Conservation (phyloP, 2,888 invertebrate genomes). For the Notodonta dromedarius region DNA sequence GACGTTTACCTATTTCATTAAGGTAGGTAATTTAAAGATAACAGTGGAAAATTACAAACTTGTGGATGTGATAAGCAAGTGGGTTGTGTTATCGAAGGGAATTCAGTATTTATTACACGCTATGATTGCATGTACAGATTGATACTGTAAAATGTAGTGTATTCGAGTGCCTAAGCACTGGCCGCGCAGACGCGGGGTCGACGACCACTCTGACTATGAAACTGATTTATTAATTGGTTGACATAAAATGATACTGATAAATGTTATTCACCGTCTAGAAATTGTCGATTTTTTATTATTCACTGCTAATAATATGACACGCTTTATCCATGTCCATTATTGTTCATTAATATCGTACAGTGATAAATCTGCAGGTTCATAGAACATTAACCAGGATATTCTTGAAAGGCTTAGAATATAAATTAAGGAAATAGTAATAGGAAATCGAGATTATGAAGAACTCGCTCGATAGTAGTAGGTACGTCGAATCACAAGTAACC, state of each 20-base stretch:
- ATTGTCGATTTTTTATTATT: neutral
- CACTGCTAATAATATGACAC: neutral
- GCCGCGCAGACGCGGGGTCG: constrained; percentile 4
- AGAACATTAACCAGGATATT: no score
- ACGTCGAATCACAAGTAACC: no score
- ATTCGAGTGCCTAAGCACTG: neutral
- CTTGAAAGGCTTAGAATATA: no score
- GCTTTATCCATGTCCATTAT: no score
- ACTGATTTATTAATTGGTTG: constrained; percentile 5
- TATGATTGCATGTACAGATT: constrained; percentile 22
- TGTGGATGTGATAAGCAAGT: constrained; percentile 41
- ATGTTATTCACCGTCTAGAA: constrained; percentile 11
- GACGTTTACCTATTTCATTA: constrained; percentile 23
- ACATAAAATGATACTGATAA: constrained; percentile 7
- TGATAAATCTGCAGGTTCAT: no score
- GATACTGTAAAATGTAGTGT: neutral
- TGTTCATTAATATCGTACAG: no score
- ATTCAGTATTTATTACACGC: constrained; percentile 27
- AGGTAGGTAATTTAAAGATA: constrained; percentile 17
- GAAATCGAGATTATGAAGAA: no score
- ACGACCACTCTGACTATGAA: constrained; percentile 1
- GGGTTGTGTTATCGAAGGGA: constrained; percentile 23
- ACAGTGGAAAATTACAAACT: constrained; percentile 45
- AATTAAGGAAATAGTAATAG: no score
- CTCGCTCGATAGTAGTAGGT: no score